Evolutionary conservation across 2,888 invertebrate genomes (phyloP).

Genomic region (Drosophila quinaria): DNA sequence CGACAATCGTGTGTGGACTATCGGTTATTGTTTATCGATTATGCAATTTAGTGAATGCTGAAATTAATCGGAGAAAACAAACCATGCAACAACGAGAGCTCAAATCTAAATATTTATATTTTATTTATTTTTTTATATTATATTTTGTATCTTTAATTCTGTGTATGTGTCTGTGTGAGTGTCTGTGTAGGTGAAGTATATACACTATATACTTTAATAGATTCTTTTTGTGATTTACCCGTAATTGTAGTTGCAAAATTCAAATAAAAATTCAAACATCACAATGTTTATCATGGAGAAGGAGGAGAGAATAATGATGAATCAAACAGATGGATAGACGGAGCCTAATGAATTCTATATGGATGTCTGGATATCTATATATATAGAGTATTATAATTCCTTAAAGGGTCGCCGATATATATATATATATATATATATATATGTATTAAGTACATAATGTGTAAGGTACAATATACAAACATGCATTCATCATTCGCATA

Average conservation of each 20-base stretch:
- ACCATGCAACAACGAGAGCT: slow-evolving; percentile 63
- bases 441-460: slow-evolving; percentile 38
- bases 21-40: slow-evolving; percentile 14
- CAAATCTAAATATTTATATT: slow-evolving; percentile 48
- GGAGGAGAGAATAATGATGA: slow-evolving; percentile 2
- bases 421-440: slow-evolving; percentile 18
- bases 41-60: slow-evolving; percentile 35
- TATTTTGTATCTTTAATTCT: slow-evolving; percentile 36
- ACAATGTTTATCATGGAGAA: slow-evolving; percentile 61
- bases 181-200: slow-evolving; percentile 30
- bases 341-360: slow-evolving; percentile 2
- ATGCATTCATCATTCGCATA: slow-evolving; percentile 53
- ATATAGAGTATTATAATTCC: slow-evolving; percentile 35
- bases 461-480: slow-evolving; percentile 56
- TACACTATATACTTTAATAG: slow-evolving; percentile 12
- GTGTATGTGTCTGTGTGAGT: slow-evolving; percentile 37
- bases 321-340: slow-evolving; percentile 5
- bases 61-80: slow-evolving; percentile 44
- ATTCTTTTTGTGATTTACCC: slow-evolving; percentile 63
- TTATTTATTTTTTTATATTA: slow-evolving; percentile 26
- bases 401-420: slow-evolving; percentile 45
- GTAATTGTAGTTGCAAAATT: slow-evolving; percentile 74
- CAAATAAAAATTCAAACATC: slow-evolving; percentile 69
- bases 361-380: not conserved
- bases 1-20: too few species aligned